Base-by-base conservation (phyloP, 2,888 invertebrate genomes). In the Parthenolecanium corni region DNA sequence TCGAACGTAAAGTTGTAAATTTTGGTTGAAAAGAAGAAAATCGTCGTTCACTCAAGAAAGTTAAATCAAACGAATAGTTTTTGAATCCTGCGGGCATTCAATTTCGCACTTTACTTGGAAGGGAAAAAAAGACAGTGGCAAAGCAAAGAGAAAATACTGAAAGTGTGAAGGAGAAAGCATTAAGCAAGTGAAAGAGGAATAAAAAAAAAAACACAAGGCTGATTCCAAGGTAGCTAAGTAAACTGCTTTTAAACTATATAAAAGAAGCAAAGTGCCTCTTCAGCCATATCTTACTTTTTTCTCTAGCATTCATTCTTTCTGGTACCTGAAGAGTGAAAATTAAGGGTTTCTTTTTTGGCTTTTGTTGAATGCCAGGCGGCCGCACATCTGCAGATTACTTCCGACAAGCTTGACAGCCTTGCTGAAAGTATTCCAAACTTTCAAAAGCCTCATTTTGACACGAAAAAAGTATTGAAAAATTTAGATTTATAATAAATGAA, bases 1-100 rank as follows among this genome's bases (percentile, higher is more conserved):
- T 31, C 31, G 31, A 31, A 31, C 31, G 31, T 31, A 31, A 31
- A 47, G 24, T 18, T 51, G 61, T 58, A 61, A 51, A 49, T 61
- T 61, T 38, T 18, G 21, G 21, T 9, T 14, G 49, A 49, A 61
- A 49, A 20, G 51, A 40, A 23, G 36, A 18, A 54, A 54, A 54
- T 54, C 51, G 31, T 49, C 61, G 49, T 9, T 31, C 9, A 6
- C 5, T 31, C 31, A 61, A 49, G 40, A 51, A 61, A 23, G 61
- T 61, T 61, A 61, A 61, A 61, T 61, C 61, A 61, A 61, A 61
- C 51, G 61, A 46, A 61, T 38, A 61, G 31, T 38, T 61, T 49
- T 20, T 44, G 14, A 38, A 61, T 36, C 51, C 61, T 61, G 4
- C 49, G 61, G 40, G 61, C 49, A 51, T 61, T 61, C 61, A 61